Evolutionary conservation across 2,888 invertebrate species (phyloP), one percentile per base, ranked within the genome.

Genomic region (Polyommatus icarus): DNA sequence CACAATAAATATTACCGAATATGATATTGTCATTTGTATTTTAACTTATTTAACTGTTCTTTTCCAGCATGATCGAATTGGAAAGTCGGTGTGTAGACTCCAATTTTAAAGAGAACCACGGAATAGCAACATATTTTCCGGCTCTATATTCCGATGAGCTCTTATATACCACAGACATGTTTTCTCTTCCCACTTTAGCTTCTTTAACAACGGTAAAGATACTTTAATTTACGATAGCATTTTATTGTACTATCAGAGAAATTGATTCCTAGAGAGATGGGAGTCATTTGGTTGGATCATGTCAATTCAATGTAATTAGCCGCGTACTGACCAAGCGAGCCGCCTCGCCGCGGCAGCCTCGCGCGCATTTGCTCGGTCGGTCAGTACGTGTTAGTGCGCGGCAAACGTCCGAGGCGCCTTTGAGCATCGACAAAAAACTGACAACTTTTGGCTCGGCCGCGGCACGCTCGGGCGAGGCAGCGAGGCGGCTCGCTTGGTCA

Each of bases 141-240:
- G 29, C 67, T 67, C 15, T 67, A 29, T 67, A 78, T 73, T 40
- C 54, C 24, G 67, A 78, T 40, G 76, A 67, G 18, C 18, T 79
- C 6, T 71, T 76, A 36, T 71, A 71, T 46, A 76, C 72, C 18
- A 77, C 75, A 24, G 78, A 78, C 24, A 78, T 78, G 72, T 18
- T 72, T 67, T 50, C 36, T 6, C 32, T 76, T 80, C 67, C 67
- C 15, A 67, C 67, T 29, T 67, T 67, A 32, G 29, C 67, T 18
- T 6, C 29, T 67, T 67, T 6, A 18, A 32, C 67, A 32, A 67
- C 67, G 67, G 67, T 67, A 67, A 67, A 24, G 0, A 24, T 59
- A 1, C 2, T 59, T 59, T 20, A 20, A 59, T 59, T 59, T n/a
- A 3, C 29, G 24, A 67, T 67, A 4, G 0, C 4, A 29, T 12